These are phyloP conservation scores for human DNA, from an alignment of 2,113 vertebrate genomes.

Conservation along the genomic window DNA sequence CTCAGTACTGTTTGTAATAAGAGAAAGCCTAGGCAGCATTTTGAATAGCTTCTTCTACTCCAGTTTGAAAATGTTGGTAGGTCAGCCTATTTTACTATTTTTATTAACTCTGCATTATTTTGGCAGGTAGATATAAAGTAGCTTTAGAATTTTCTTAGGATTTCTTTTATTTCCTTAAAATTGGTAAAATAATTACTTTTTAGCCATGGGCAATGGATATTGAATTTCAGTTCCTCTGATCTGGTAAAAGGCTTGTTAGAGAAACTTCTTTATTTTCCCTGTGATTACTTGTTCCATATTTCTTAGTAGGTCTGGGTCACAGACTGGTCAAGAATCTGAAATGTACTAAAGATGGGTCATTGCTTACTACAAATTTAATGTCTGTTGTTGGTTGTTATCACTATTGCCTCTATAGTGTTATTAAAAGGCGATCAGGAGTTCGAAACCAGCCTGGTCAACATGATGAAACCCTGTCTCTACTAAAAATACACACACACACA, in stretches of 20 bases:
- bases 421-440: background rate
- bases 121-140: background rate
- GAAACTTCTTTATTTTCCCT: background rate
- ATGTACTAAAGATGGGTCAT: background rate
- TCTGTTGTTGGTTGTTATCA: background rate
- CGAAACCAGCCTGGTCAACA: too few relatives aligned
- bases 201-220: background rate
- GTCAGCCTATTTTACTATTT: background rate
- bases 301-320: background rate
- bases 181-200: constrained; percentile 1
- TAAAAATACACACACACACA: too few relatives aligned
- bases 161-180: constrained; percentile 27
- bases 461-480: too few relatives aligned
- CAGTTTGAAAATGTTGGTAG: background rate
- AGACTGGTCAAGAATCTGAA: background rate
- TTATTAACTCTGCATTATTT: background rate
- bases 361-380: background rate
- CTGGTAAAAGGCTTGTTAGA: background rate
- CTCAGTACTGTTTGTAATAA: background rate
- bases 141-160: background rate
- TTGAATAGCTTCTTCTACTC: background rate
- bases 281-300: background rate
- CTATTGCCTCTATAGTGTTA: background rate
- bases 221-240: background rate
- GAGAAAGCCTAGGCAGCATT: background rate